Percentiles rank a stretch among this genome's conserved stretches.
Evolutionary conservation across 2,797 vertebrate species (phyloP).

Genomic region (Mastacembelus armatus): DNA sequence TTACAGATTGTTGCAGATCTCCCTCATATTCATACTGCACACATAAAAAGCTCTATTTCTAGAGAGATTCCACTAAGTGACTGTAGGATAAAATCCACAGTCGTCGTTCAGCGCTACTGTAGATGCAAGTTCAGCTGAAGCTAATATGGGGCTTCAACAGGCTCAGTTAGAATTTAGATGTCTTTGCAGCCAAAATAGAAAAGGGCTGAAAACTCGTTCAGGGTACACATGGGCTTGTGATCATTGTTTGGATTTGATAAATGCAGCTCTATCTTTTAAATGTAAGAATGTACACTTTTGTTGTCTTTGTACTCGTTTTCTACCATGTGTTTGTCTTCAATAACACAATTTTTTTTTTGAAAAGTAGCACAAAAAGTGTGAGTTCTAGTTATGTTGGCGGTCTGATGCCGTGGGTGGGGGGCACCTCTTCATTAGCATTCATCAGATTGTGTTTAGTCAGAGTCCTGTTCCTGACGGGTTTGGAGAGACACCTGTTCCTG

Average conservation of each 20-base stretch:
- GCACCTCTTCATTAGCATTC: conserved; percentile 31
- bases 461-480: conserved; percentile 14
- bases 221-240: not conserved
- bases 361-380: not conserved
- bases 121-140: not conserved
- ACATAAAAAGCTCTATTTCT: not conserved
- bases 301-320: not conserved
- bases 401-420: not conserved
- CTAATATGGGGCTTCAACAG: no score
- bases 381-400: not conserved
- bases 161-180: no score
- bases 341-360: not conserved
- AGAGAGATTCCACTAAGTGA: not conserved
- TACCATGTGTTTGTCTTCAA: not conserved
- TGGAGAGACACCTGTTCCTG: conserved; percentile 36
- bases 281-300: not conserved
- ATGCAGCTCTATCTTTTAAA: not conserved
- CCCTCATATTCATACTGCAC: not conserved
- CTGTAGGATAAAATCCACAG: not conserved
- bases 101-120: not conserved
- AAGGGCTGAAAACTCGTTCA: not conserved
- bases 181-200: not conserved
- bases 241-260: not conserved
- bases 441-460: conserved; percentile 18
- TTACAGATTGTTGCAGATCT: not conserved